These are phyloP conservation scores for Aplochiton taeniatus DNA, from an alignment of 2,797 vertebrate species.

Conservation along the genomic window DNA sequence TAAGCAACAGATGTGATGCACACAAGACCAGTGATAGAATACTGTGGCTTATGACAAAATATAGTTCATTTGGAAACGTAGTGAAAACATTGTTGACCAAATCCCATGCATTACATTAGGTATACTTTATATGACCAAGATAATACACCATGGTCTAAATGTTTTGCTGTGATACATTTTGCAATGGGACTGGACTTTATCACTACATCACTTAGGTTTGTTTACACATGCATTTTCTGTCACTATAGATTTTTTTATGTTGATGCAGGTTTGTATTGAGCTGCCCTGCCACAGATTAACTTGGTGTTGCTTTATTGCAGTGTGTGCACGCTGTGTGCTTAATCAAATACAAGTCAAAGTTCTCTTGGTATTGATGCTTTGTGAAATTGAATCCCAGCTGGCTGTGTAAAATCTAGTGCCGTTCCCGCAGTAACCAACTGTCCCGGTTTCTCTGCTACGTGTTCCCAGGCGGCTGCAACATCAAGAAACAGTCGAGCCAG, in stretches of 20 bases:
- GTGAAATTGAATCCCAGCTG: not conserved
- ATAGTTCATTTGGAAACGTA: too few species aligned
- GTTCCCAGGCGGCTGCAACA: constrained; percentile 80
- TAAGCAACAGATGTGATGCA: too few species aligned
- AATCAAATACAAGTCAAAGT: not conserved
- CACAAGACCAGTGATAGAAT: too few species aligned
- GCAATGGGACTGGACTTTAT: too few species aligned
- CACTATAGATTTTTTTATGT: not conserved
- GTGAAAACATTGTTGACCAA: too few species aligned
- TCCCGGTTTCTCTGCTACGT: not conserved
- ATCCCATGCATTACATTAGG: too few species aligned
- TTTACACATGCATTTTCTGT: not conserved
- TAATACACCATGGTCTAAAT: too few species aligned
- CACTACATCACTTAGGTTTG: not conserved
- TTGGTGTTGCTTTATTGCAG: not conserved
- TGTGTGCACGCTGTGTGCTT: not conserved
- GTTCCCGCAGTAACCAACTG: not conserved
- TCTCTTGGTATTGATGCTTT: too few species aligned
- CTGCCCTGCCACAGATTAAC: not conserved
- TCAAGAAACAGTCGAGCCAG: constrained; percentile 82
- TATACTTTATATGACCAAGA: too few species aligned
- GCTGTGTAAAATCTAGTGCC: too few species aligned
- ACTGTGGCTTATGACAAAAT: too few species aligned
- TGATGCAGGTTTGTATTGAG: not conserved
- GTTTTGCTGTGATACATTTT: too few species aligned